Conservation (phyloP, 2,888 invertebrate species). For the Orthosia incerta region DNA sequence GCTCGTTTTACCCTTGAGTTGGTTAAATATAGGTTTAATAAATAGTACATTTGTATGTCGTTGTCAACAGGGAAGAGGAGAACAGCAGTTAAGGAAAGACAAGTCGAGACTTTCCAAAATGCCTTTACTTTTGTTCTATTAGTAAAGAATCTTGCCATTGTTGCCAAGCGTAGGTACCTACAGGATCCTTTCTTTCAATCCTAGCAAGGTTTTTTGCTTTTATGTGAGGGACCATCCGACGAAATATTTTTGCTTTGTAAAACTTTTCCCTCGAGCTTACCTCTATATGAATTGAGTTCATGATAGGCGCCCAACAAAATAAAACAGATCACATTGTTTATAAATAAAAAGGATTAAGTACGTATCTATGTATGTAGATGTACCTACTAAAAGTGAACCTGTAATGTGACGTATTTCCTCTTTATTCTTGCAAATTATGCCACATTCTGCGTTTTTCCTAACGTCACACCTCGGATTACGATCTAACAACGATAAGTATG, state of each 20-base stretch:
- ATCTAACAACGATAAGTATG: slow-evolving; percentile 22
- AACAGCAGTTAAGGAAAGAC: slow-evolving; percentile 24
- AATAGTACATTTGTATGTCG: slow-evolving; percentile 22
- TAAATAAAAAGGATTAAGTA: not conserved
- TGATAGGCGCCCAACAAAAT: not conserved
- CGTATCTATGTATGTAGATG: not conserved
- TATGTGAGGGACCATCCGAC: not conserved
- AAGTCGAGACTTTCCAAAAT: slow-evolving; percentile 43
- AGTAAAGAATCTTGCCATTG: slow-evolving; percentile 9
- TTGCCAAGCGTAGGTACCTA: not conserved
- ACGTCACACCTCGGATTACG: slow-evolving; percentile 37
- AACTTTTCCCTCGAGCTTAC: not conserved
- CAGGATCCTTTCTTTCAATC: slow-evolving; percentile 1
- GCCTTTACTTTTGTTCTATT: slow-evolving; percentile 43
- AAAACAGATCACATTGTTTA: not conserved
- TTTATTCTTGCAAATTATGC: slow-evolving; percentile 7
- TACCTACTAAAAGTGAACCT: not conserved
- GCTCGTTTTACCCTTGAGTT: slow-evolving; percentile 40
- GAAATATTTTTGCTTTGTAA: not conserved
- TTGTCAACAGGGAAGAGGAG: slow-evolving; percentile 11
- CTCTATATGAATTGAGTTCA: not conserved
- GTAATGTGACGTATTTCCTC: not conserved
- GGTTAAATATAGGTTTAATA: slow-evolving; percentile 32
- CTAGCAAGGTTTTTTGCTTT: slow-evolving; percentile 2
- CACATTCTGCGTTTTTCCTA: slow-evolving; percentile 29